phyloP scores from a whole-genome alignment of 1,140 invertebrate species.

The Solen grandis region DNA sequence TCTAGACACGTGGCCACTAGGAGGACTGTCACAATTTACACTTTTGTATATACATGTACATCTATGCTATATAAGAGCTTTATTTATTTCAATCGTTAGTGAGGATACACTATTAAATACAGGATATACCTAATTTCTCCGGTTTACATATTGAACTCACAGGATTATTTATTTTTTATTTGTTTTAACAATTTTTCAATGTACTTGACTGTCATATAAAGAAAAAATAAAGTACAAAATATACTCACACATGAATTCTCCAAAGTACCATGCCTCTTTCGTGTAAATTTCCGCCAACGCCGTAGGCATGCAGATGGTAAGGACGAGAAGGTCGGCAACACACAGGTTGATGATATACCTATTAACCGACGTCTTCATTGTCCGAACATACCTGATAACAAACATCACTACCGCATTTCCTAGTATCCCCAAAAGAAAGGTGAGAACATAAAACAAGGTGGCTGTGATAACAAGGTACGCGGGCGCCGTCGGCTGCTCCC shows the following conservation, averaged over 20 bases:
- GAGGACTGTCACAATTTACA: too few relatives aligned
- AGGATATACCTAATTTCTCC: too few relatives aligned
- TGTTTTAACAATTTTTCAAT: too few relatives aligned
- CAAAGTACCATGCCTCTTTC: constrained; percentile 2
- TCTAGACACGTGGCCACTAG: too few relatives aligned
- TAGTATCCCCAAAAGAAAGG: not conserved
- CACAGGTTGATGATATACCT: constrained; percentile 5
- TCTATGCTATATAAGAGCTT: too few relatives aligned
- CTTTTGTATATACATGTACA: too few relatives aligned
- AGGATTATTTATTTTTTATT: too few relatives aligned
- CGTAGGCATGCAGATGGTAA: constrained; percentile 2
- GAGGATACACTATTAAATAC: too few relatives aligned
- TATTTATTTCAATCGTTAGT: too few relatives aligned
- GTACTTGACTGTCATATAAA: too few relatives aligned
- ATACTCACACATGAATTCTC: constrained; percentile 7
- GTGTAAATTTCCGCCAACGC: constrained; percentile 9
- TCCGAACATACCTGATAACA: not conserved
- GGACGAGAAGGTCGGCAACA: constrained; percentile 4
- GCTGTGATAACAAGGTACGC: not conserved
- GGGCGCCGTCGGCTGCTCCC: not conserved
- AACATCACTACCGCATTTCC: not conserved
- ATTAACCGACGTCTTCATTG: constrained; percentile 12
- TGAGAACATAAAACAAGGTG: constrained; percentile 5
- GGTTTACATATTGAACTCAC: too few relatives aligned
- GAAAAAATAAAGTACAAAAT: too few relatives aligned